Conservation (phyloP, 1,140 invertebrate species). For the Bathynomus jamesi region DNA sequence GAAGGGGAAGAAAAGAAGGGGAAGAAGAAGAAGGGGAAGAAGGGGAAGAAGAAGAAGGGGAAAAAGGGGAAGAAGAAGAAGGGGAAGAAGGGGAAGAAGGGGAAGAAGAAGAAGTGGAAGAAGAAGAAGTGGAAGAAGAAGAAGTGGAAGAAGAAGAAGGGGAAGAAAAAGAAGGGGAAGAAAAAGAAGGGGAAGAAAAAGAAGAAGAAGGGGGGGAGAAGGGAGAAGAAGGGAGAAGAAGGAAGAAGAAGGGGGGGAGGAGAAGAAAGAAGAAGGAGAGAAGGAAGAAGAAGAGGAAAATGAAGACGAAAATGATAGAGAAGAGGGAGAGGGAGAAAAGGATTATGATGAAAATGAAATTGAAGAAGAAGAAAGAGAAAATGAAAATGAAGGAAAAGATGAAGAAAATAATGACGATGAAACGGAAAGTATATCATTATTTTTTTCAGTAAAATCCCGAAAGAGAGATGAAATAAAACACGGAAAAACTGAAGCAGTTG, state of each 20-base stretch:
- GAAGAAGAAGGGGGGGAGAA: neutral
- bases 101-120: neutral
- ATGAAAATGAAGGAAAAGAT: neutral
- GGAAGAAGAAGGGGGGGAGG: neutral
- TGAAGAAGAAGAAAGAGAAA: neutral
- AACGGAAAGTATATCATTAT: neutral
- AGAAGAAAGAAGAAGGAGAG: neutral
- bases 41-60: neutral
- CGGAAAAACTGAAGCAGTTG: neutral
- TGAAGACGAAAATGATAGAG: neutral
- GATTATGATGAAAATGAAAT: neutral
- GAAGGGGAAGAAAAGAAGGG: neutral
- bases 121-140: neutral
- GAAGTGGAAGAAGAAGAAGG: neutral
- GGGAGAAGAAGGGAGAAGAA: neutral
- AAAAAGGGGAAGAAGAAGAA: neutral
- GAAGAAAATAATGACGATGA: neutral
- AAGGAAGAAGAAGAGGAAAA: neutral
- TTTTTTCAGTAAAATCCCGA: neutral
- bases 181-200: neutral
- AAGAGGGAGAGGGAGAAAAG: neutral
- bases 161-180: neutral
- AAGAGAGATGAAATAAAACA: neutral
- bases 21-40: neutral
- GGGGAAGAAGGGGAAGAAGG: neutral